These are phyloP conservation scores for Brienomyrus longianalis DNA, from an alignment of 2,113 vertebrate genomes.

Conservation along the genomic window DNA sequence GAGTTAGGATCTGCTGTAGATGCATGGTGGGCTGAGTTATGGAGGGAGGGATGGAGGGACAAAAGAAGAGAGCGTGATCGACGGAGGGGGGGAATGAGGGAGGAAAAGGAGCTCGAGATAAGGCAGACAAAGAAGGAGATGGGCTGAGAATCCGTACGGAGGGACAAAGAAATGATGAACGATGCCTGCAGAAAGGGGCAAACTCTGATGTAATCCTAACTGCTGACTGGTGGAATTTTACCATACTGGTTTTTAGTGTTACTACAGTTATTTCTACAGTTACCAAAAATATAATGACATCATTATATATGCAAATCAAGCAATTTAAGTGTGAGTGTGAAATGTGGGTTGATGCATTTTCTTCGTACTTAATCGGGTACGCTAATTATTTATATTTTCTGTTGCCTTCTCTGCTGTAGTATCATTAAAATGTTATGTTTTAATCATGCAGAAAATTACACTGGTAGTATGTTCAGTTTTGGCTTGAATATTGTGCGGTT, in stretches of 20 bases:
- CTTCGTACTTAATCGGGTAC: background rate
- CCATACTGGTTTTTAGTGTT: background rate
- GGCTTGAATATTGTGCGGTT: background rate
- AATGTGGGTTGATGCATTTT: background rate
- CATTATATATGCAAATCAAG: background rate
- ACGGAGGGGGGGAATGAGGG: background rate
- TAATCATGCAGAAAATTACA: background rate
- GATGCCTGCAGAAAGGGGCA: background rate
- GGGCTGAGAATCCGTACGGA: background rate
- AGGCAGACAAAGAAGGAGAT: conserved; percentile 1
- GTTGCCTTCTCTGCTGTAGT: background rate
- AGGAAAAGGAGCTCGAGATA: conserved; percentile 16
- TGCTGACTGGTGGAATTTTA: background rate
- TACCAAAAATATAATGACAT: background rate
- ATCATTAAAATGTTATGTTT: background rate
- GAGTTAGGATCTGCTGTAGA: background rate
- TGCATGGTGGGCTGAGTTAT: background rate
- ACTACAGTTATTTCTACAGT: background rate
- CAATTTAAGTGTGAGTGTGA: background rate
- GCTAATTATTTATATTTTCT: background rate
- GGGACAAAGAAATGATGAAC: background rate
- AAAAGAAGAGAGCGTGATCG: background rate
- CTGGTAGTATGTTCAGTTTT: background rate
- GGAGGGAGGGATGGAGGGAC: background rate
- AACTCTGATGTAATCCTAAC: conserved; percentile 16